phyloP scores from a whole-genome alignment of 1,140 invertebrate genomes.

The Heliconius melpomene region DNA sequence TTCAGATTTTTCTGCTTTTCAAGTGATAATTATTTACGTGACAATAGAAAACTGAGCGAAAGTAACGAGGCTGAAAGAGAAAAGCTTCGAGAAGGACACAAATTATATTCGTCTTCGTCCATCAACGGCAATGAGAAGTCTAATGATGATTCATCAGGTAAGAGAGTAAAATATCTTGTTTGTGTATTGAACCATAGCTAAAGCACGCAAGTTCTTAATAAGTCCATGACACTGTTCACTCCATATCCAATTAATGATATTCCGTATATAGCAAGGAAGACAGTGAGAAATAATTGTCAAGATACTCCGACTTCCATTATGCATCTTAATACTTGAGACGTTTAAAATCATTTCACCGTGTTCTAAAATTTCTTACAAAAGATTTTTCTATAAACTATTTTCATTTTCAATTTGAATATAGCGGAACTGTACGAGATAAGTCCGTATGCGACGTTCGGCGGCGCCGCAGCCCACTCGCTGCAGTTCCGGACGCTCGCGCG shows the following conservation, averaged over 20 bases:
- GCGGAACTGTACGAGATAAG: conserved; percentile 88
- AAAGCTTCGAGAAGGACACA: conserved; percentile 78
- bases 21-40: conserved; percentile 72
- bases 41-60: conserved; percentile 77
- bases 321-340: too few relatives aligned
- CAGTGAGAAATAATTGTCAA: too few relatives aligned
- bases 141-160: conserved; percentile 80
- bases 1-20: conserved; percentile 76
- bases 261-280: too few relatives aligned
- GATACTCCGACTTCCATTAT: too few relatives aligned
- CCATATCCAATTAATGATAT: too few relatives aligned
- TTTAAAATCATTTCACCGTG: too few relatives aligned
- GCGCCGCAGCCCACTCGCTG: conserved; percentile 83
- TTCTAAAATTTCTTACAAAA: too few relatives aligned
- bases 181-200: too few relatives aligned
- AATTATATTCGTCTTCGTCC: conserved; percentile 78
- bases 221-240: too few relatives aligned
- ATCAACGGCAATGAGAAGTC: conserved; percentile 80
- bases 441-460: conserved; percentile 89
- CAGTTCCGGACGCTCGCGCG: conserved; percentile 91
- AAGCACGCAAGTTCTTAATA: neutral
- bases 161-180: neutral
- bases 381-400: too few relatives aligned
- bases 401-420: conserved; percentile 20
- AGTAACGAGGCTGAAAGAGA: conserved; percentile 79